Percentiles rank a stretch among this genome's conserved stretches.
Evolutionary conservation across 2,888 invertebrate species (phyloP).

Genomic region (Apamea anceps): DNA sequence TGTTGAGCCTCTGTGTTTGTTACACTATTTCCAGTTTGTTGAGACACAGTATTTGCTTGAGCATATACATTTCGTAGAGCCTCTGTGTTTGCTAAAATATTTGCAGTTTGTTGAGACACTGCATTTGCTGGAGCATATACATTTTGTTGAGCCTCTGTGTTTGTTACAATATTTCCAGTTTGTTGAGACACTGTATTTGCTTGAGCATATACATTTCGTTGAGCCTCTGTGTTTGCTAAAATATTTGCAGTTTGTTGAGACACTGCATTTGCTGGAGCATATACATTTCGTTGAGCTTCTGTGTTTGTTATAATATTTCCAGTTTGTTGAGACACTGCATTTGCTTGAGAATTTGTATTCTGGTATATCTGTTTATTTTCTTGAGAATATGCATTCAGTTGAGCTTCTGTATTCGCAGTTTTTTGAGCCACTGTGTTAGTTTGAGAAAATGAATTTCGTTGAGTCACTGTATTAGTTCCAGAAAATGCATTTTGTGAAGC

Average conservation of each 20-base stretch:
- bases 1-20: no score
- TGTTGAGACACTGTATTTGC: not conserved
- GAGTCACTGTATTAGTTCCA: constrained; percentile 1
- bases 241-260: constrained; percentile 1
- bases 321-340: constrained; percentile 2
- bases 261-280: constrained; percentile 1
- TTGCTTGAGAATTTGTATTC: constrained; percentile 4
- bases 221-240: not conserved
- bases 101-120: not conserved
- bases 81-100: no score
- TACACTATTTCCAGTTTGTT: no score
- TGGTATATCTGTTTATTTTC: not conserved
- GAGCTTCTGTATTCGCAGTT: not conserved
- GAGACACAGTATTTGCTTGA: no score
- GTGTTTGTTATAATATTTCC: not conserved
- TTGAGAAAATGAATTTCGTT: constrained; percentile 2
- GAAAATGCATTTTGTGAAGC: constrained; percentile 12
- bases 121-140: constrained; percentile 4
- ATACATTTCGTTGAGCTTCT: not conserved
- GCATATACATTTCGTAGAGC: no score
- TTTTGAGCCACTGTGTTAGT: not conserved
- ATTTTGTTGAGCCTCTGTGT: not conserved
- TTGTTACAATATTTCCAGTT: constrained; percentile 1
- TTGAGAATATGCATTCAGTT: constrained; percentile 13
- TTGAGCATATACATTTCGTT: not conserved